Evolutionary conservation across 2,113 vertebrate genomes (phyloP), one percentile per base, ranked within the genome.

Genomic region (Oncorhynchus clarkii): DNA sequence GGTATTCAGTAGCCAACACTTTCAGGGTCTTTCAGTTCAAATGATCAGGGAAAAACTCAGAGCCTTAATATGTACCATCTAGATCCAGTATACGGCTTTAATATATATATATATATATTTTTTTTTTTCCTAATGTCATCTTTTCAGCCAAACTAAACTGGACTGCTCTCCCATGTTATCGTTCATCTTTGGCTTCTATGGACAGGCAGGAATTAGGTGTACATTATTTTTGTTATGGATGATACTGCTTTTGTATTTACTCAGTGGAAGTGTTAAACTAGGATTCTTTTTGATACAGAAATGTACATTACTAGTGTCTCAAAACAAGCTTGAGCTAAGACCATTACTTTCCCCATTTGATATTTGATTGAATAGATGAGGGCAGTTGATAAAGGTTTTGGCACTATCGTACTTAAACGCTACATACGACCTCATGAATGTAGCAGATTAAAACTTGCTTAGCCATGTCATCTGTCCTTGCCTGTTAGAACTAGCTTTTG

Each of bases 191-290:
- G 7, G 18, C 39, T 22, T 49, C 18, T 48, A 48, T 27, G 26
- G 45, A 66, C 8, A 7, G 13, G 66, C 24, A 60, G 8, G 48
- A 60, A 75, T 59, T 69, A 5, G 59, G 64, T 49, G 59, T 45
- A 65, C 9, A 67, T 29, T 54, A 5, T 71, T 29, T 34, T 12
- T 76, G 24, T 60, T 24, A n/a, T 18, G 39, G 51, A 70, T 54
- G 22, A 27, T 27, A 22, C 16, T n/a, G 57, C 67, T 71, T 75
- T 76, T 78, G 72, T 72, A 72, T 64, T 14, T 71, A 66, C 18
- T 72, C 48, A 64, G 60, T 71, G n/a, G 3, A 4, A 54, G 12
- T 74, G n/a, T 68, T 62, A 34, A 26, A 51, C 45, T 71, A 68
- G 18, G 29, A 51, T 51, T 71, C 3, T 77, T 71, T 45, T 77